Evolutionary conservation across 1,140 invertebrate genomes (phyloP).

Genomic region (Brachionus paranguensis): DNA sequence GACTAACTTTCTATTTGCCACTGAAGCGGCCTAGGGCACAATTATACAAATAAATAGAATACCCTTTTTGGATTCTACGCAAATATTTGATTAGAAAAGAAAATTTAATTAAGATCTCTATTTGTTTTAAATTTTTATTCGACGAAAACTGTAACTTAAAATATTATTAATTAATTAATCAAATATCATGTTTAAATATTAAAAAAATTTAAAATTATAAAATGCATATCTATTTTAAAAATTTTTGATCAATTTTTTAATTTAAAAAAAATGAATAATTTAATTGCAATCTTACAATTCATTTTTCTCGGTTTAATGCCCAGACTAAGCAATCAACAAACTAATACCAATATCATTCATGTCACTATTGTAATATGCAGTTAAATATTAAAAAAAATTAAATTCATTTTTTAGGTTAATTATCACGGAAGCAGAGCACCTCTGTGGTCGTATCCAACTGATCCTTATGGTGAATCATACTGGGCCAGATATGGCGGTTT

Average conservation of each 20-base stretch:
- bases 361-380: background rate
- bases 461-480: conserved; percentile 9
- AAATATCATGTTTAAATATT: background rate
- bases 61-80: background rate
- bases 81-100: conserved; percentile 3
- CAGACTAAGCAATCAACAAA: background rate
- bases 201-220: background rate
- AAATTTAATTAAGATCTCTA: conserved; percentile 29
- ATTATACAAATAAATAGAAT: background rate
- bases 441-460: conserved; percentile 26
- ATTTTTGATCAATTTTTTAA: background rate
- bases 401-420: background rate
- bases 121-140: conserved; percentile 2
- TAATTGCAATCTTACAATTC: background rate
- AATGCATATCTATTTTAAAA: background rate
- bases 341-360: background rate
- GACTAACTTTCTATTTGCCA: background rate
- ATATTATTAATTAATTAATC: conserved; percentile 1
- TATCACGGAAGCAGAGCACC: background rate
- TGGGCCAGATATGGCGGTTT: conserved; percentile 29
- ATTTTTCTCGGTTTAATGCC: background rate
- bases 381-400: background rate
- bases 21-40: background rate
- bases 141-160: background rate
- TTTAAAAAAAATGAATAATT: conserved; percentile 8